These are phyloP conservation scores for Epinephelus moara DNA, from an alignment of 2,113 vertebrate genomes.

Conservation along the genomic window DNA sequence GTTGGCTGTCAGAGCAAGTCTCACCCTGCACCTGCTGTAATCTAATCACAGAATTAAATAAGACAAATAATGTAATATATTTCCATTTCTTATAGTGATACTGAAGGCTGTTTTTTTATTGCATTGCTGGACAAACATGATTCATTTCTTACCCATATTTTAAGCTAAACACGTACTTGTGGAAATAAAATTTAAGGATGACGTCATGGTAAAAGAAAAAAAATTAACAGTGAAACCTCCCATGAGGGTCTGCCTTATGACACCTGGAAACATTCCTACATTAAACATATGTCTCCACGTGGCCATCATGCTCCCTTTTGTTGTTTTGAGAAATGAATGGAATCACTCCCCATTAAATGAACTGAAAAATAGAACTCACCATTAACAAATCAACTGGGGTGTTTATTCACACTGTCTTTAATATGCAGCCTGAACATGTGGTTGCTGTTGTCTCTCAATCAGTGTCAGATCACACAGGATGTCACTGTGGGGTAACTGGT, in stretches of 20 bases:
- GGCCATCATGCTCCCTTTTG: not conserved
- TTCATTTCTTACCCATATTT: not conserved
- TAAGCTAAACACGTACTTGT: not conserved
- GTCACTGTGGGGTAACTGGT: not conserved
- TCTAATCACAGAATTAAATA: not conserved
- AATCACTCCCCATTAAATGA: not conserved
- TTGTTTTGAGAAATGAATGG: not conserved
- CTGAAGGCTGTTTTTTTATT: not conserved
- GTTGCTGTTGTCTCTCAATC: not conserved
- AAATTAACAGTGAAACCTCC: not conserved
- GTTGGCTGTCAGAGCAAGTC: not conserved
- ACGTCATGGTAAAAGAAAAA: not conserved
- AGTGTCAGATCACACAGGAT: not conserved
- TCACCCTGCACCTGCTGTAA: conserved; percentile 3
- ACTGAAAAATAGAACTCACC: not conserved
- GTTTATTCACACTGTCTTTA: not conserved
- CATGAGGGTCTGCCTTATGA: not conserved
- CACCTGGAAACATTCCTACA: not conserved
- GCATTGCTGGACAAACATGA: not conserved
- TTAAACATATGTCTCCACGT: not conserved
- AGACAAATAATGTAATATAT: not conserved
- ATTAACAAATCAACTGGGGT: not conserved
- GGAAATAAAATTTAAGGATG: too few species aligned
- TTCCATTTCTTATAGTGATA: not conserved
- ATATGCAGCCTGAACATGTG: not conserved